Percentiles rank a stretch among this genome's conserved stretches.
Conservation (phyloP, 1,140 invertebrate species). For the Aphidius ervi region DNA sequence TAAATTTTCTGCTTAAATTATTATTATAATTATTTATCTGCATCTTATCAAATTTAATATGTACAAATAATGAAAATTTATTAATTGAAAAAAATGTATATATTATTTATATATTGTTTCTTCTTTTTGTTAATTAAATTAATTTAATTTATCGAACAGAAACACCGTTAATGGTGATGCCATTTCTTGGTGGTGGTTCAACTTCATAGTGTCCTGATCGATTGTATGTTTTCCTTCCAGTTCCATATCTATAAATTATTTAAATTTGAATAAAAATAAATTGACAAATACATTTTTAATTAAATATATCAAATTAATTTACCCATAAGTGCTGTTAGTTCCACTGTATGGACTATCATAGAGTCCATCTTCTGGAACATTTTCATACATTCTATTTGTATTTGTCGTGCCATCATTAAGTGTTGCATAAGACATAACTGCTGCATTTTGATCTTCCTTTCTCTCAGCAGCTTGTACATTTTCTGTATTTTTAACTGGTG, state of each 20-base stretch:
- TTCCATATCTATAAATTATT: constrained; percentile 49
- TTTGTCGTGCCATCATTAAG: constrained; percentile 64
- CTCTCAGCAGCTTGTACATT: constrained; percentile 79
- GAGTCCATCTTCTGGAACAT: constrained; percentile 68
- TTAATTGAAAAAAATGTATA: constrained; percentile 9
- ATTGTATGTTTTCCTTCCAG: constrained; percentile 59
- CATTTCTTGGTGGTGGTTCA: constrained; percentile 60
- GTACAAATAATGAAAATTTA: constrained; percentile 22
- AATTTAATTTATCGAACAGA: constrained; percentile 57
- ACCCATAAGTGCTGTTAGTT: constrained; percentile 56
- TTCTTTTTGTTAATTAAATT: constrained; percentile 6
- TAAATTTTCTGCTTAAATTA: too few species aligned
- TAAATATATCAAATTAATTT: constrained; percentile 25
- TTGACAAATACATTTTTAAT: not conserved
- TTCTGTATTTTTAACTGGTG: constrained; percentile 81
- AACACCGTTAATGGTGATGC: constrained; percentile 70
- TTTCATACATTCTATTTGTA: constrained; percentile 66
- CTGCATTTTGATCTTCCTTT: constrained; percentile 79
- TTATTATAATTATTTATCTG: too few species aligned
- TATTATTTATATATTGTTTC: constrained; percentile 3
- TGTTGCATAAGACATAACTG: constrained; percentile 81
- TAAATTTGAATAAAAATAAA: constrained; percentile 36
- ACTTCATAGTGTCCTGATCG: constrained; percentile 65
- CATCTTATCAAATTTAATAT: not conserved
- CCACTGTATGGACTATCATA: constrained; percentile 66